These are phyloP conservation scores for Catagonus wagneri DNA, from an alignment of 2,113 vertebrate species.

Conservation along the genomic window DNA sequence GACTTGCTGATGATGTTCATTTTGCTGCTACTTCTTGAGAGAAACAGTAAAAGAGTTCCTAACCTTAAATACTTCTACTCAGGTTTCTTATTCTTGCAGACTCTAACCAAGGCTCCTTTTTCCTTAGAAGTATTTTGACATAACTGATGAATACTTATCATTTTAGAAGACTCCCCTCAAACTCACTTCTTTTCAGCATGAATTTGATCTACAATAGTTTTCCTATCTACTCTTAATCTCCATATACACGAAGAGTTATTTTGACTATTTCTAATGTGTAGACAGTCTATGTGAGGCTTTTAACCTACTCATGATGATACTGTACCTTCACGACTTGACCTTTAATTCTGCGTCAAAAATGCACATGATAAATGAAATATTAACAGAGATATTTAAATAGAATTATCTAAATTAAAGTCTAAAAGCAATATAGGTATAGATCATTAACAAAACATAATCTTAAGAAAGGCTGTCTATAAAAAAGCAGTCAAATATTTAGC, in stretches of 20 bases:
- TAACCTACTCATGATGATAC: not conserved
- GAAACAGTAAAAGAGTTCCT: slow-evolving; percentile 4
- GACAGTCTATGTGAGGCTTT: not conserved
- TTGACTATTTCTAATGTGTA: not conserved
- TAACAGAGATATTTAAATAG: not conserved
- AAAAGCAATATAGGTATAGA: not conserved
- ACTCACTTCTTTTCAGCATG: not conserved
- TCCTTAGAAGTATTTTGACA: not conserved
- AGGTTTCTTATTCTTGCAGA: not conserved
- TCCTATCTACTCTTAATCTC: not conserved
- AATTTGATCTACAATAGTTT: not conserved
- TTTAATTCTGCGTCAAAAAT: not conserved
- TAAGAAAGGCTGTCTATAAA: not conserved
- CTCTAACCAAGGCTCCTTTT: not conserved
- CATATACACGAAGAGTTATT: not conserved
- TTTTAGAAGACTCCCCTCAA: not conserved
- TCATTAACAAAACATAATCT: not conserved
- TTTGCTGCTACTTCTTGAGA: slow-evolving; percentile 40
- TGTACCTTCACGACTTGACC: not conserved
- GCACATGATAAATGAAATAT: not conserved
- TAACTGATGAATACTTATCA: not conserved
- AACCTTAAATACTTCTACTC: not conserved
- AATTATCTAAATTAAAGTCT: not conserved
- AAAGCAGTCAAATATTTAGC: not conserved
- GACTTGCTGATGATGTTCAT: not conserved